These are phyloP conservation scores for Phalanger gymnotis DNA, from an alignment of 2,797 vertebrate genomes.

Conservation along the genomic window DNA sequence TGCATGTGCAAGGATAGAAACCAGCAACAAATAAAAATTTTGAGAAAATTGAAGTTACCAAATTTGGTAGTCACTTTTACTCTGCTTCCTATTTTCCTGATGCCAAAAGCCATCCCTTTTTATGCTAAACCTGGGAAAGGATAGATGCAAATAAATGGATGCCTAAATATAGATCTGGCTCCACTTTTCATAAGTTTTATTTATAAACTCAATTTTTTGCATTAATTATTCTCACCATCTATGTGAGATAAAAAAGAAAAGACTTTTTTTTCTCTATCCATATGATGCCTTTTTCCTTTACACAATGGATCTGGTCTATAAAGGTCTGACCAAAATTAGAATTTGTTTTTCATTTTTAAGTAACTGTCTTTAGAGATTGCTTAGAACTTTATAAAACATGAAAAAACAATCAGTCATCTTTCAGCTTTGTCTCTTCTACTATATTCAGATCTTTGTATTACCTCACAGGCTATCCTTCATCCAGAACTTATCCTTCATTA, in stretches of 20 bases:
- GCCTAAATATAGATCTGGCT: not conserved
- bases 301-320: not conserved
- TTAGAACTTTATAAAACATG: constrained; percentile 18
- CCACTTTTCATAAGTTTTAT: not conserved
- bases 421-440: not conserved
- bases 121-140: not conserved
- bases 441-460: not conserved
- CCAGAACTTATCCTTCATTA: not conserved
- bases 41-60: not conserved
- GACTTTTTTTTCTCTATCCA: constrained; percentile 5
- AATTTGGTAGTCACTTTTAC: not conserved
- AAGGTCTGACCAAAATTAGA: not conserved
- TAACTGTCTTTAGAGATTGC: not conserved
- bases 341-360: not conserved
- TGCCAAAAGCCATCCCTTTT: not conserved
- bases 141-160: not conserved
- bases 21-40: not conserved
- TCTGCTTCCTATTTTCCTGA: not conserved
- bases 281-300: not conserved
- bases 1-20: not conserved
- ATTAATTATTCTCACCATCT: not conserved
- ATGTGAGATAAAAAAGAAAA: not conserved
- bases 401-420: constrained; percentile 4
- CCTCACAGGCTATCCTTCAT: not conserved
- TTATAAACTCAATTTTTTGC: not conserved